Base-by-base conservation (phyloP, 2,113 vertebrate species). In the Numenius arquata region DNA sequence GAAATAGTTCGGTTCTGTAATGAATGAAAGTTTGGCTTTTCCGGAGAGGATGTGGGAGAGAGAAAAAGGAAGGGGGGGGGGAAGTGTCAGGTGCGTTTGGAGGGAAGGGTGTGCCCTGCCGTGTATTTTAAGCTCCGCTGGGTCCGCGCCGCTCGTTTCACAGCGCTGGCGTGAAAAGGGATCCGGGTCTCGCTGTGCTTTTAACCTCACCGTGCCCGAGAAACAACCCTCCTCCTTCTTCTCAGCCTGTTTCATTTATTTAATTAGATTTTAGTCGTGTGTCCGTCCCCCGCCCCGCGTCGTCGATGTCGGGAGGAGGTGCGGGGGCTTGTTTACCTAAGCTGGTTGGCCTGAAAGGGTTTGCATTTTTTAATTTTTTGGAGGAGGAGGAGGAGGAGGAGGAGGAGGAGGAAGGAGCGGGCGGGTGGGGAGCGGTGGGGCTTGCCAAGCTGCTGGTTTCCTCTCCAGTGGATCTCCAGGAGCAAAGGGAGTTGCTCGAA, bases 81-180 rank as follows among this genome's bases (percentile, higher is more conserved):
- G 36, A 97, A 93, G 97, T 97, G 96, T 98, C 98, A 98, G 98
- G 98, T 98, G 98, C 98, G 97, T 96, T 94, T 96, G 79, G 85
- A 97, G 86, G 96, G 79, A 97, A 97, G 97, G 97, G 90, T 26
- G 95, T 94, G 96, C 58, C 91, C 27, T 22, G 26, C 25, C 5
- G 1, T 83, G 71, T 96, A 93, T 98, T 98, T 98, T 98, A 91
- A 95, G 88, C 93, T 95, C 62, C 40, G 62, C 74, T 83, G 93
- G 78, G 71, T 95, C 81, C 78, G 75, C 83, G 86, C 45, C 62
- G 22, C 70, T 92, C 6, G 15, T 93, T 94, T 96, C 67, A 47
- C 50, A 71, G 70, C 11, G 1, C 55, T 88, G 34, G 3, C 21
- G 55, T 72, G 88, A 73, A 92, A 66, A 93, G 83, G 68, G 70